Base-by-base conservation (phyloP, 2,113 vertebrate genomes). In the Brienomyrus longianalis region DNA sequence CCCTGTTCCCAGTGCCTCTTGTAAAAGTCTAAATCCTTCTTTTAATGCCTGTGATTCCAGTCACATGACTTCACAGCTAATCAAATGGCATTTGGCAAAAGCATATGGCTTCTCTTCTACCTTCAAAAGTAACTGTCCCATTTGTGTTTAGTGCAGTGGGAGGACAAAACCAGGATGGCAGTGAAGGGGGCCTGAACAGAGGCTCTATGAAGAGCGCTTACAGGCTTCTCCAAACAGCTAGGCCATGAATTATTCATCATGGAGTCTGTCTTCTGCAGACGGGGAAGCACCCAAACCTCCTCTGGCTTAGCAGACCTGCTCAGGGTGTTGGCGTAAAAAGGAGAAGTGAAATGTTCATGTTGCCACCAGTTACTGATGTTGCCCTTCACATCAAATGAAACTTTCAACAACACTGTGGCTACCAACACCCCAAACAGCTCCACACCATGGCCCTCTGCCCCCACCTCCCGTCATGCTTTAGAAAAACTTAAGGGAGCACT, bases 331-430 rank as follows among this genome's bases (percentile, higher is more conserved):
- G 27, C 3, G 10, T 9, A 70, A 31, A 3, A 31, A 70, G 62
- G 62, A 27, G 62, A 70, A 70, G 62, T 70, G 62, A 70, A 27
- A 11, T 70, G 62, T 70, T 70, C n/a, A 31, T 31, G 62, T 70
- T 70, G 10, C 27, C 10, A 27, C 62, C n/a, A 27, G 62, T 66
- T n/a, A 66, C 11, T 66, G 10, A 66, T 66, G 62, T 66, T 66
- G 62, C 62, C 62, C 62, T 92, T 94, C 91, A 93, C 94, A 95
- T 95, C 94, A 94, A 95, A 95, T 93, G 95, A 92, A 93, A 91
- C 93, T 15, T 1, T 52, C 51, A 86, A 23, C 48, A 50, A 45
- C 23, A 86, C 5, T 48, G 83, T 70, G 62, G 62, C n/a, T 93
- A 88, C 83, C 90, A 92, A 91, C 90, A 90, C 90, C 92, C 90